Evolutionary conservation across 2,113 vertebrate genomes (phyloP), one percentile per base, ranked within the genome.

Genomic region (Hemiscyllium ocellatum): DNA sequence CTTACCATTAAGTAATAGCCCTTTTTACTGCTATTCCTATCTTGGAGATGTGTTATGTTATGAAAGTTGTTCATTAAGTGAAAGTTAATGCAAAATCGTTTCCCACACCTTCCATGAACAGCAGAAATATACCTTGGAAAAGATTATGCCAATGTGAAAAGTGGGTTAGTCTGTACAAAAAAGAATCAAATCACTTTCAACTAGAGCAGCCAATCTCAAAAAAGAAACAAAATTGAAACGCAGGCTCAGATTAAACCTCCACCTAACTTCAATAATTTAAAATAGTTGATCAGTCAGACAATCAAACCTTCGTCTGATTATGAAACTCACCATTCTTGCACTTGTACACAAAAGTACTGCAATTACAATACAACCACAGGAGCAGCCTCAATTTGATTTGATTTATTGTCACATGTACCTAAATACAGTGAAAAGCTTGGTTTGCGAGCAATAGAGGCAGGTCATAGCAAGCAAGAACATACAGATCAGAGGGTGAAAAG

Each of bases 261-360:
- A 93, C 2, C 29, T 93, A 93, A 93, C 66, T 93, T 90, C 87
- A 65, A 65, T 56, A 90, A 90, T 90, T 90, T 29, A 90, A 65
- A 90, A 93, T 17, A 42, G 4, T 37, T 37, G 33, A 33, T 93
- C 89, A 93, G 89, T 66, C 37, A 17, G 89, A 68, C 89, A 42
- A 65, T 68, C n/a, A n/a, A 68, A 68, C 7, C 6, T 65, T n/a
- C n/a, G 68, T 66, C 89, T 17, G 17, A 7, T 68, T 42, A 37
- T 20, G 17, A 93, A 93, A 68, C 19, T 19, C 66, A 61, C 61
- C 29, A 68, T 37, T 61, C 89, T 91, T 2, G 61, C 61, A 66
- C 66, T 37, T 5, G 5, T 20, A 37, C 61, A 66, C n/a, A 93
- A 20, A 93, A 2, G 61, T 1, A 93, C 33, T 37, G 61, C 56